Conservation (phyloP, 2,797 vertebrate species). For the Acrocephalus scirpaceus region DNA sequence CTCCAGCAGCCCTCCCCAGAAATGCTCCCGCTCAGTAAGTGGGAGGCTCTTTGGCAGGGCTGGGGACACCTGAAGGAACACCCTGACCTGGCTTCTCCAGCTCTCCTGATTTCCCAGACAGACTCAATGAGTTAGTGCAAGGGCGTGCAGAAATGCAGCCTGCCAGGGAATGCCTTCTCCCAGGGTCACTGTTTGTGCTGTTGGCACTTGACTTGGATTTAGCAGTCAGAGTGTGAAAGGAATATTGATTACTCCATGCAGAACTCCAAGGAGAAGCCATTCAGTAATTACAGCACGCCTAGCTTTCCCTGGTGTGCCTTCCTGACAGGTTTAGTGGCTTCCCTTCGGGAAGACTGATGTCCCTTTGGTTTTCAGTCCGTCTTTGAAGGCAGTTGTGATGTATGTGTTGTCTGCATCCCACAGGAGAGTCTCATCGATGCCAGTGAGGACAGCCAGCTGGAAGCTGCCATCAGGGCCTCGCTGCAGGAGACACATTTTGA, state of each 20-base stretch:
- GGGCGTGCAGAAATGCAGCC: not conserved
- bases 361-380: not conserved
- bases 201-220: not conserved
- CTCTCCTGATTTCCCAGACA: not conserved
- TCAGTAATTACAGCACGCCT: not conserved
- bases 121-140: not conserved
- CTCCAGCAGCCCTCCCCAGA: constrained; percentile 90
- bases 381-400: not conserved
- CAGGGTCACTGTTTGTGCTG: not conserved
- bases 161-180: not conserved
- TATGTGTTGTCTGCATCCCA: constrained; percentile 35
- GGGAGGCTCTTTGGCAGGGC: not conserved
- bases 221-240: not conserved
- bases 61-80: not conserved
- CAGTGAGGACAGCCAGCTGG: constrained; percentile 98
- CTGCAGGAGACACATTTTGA: constrained; percentile 98
- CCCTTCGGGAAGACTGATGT: not conserved
- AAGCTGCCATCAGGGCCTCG: constrained; percentile 96
- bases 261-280: not conserved
- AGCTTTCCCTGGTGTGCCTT: not conserved
- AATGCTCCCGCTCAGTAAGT: constrained; percentile 95
- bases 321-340: not conserved
- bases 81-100: not conserved
- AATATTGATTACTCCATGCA: not conserved
- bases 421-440: constrained; percentile 98